Conservation (phyloP, 2,113 vertebrate genomes). For the Poeciliopsis occidentalis region DNA sequence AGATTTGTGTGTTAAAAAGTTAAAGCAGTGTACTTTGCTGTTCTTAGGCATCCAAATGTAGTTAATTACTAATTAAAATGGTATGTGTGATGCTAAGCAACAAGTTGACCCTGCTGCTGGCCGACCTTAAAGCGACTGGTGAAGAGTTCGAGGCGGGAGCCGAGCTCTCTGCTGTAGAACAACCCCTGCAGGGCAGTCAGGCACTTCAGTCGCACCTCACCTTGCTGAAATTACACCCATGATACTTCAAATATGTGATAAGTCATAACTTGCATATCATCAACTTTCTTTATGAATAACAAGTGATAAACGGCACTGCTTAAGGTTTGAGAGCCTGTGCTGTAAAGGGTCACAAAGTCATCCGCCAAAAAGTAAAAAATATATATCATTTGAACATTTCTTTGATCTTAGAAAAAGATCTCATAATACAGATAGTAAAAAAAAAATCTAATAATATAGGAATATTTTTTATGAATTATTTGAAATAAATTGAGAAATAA, state of each 20-base stretch:
- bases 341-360: no score
- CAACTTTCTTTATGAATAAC: no score
- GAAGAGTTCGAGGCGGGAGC: constrained; percentile 94
- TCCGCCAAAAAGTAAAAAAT: no score
- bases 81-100: not conserved
- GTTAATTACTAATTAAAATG: not conserved
- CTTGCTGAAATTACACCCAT: constrained; percentile 83
- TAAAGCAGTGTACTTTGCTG: not conserved
- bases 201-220: constrained; percentile 96
- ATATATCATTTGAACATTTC: no score
- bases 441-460: no score
- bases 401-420: no score
- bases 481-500: no score
- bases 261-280: no score
- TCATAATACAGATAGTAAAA: no score
- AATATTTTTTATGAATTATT: no score
- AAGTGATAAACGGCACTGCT: no score
- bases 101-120: not conserved
- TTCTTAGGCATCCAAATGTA: not conserved
- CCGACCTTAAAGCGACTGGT: constrained; percentile 97
- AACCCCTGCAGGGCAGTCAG: constrained; percentile 94
- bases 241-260: not conserved
- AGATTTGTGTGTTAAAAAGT: not conserved
- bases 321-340: no score
- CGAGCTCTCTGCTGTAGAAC: constrained; percentile 94